A percentile compares a stretch with the other conserved stretches of the same genome.
Evolutionary conservation across 2,113 vertebrate species (phyloP).

Genomic region (Grus americana): DNA sequence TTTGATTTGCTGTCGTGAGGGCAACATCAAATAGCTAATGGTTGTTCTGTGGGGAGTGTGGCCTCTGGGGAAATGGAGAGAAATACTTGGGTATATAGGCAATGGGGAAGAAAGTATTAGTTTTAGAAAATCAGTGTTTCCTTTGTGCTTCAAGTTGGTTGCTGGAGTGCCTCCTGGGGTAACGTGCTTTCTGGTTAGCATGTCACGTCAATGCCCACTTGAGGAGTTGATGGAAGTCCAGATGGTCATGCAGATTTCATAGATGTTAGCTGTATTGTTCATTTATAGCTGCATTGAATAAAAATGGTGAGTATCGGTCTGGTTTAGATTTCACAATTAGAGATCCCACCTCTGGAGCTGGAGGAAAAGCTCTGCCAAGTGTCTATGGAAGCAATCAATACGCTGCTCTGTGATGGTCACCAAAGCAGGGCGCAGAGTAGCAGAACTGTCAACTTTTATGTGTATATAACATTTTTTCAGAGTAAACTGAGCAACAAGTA

Average conservation of each 20-base stretch:
- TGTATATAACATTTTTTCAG: neutral
- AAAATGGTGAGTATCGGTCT: neutral
- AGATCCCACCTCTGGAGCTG: neutral
- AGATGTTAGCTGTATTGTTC: neutral
- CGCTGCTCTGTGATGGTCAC: accelerated
- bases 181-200: neutral
- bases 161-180: neutral
- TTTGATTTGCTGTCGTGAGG: neutral
- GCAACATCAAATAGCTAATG: neutral
- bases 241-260: neutral
- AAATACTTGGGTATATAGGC: neutral
- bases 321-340: neutral
- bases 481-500: neutral
- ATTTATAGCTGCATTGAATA: neutral
- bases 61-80: neutral
- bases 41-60: neutral
- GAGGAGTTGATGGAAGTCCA: neutral
- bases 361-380: neutral
- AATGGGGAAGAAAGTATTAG: neutral
- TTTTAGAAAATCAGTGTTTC: neutral
- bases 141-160: neutral
- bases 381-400: neutral
- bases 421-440: neutral
- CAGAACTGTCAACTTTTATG: neutral
- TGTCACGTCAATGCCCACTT: neutral